These are phyloP conservation scores for Saccostrea echinata DNA, from an alignment of 1,140 invertebrate species.

Conservation along the genomic window DNA sequence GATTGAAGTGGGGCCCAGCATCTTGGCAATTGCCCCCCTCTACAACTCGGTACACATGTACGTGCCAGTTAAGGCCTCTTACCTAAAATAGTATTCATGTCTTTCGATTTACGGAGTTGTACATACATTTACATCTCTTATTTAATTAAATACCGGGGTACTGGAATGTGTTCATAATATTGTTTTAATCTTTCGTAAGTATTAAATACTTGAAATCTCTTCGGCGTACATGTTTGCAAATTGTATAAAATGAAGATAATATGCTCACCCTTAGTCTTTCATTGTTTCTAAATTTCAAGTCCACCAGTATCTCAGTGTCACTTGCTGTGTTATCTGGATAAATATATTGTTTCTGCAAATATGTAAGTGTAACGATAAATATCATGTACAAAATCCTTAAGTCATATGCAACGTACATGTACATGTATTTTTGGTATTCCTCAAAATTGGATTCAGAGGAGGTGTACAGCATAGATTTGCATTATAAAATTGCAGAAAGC, in stretches of 20 bases:
- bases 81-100: slow-evolving; percentile 82
- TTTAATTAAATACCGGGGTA: no score
- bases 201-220: neutral
- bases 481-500: no score
- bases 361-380: no score
- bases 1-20: slow-evolving; percentile 95
- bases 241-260: neutral
- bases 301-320: slow-evolving; percentile 94
- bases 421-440: no score
- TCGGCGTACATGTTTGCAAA: neutral
- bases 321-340: slow-evolving; percentile 92
- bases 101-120: neutral
- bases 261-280: slow-evolving; percentile 32
- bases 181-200: no score
- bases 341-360: slow-evolving; percentile 88
- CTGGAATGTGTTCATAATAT: no score
- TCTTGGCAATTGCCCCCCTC: slow-evolving; percentile 88
- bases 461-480: no score
- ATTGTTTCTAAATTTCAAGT: slow-evolving; percentile 85
- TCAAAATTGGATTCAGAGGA: no score
- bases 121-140: no score
- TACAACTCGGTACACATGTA: slow-evolving; percentile 92
- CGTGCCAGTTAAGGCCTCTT: slow-evolving; percentile 92
- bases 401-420: no score
- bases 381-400: no score